Percentiles rank a stretch among this genome's conserved stretches.
Conservation (phyloP, 2,113 vertebrate species). For the Chelonoidis abingdonii region DNA sequence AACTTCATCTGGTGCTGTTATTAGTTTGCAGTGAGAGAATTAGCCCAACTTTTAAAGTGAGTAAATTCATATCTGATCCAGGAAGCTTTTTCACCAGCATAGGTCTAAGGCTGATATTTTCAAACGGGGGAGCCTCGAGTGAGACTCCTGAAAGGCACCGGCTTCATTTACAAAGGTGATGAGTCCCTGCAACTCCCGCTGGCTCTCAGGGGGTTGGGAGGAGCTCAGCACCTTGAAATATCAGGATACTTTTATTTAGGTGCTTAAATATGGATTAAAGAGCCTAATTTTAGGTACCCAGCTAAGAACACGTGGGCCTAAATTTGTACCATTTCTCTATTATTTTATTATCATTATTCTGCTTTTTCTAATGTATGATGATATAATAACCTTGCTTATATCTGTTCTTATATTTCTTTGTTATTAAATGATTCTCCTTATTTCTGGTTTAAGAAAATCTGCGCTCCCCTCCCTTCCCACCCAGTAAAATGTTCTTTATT, state of each 20-base stretch:
- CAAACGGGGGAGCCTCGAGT: background rate
- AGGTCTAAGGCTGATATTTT: background rate
- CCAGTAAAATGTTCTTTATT: background rate
- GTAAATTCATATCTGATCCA: fast-evolving
- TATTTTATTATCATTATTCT: background rate
- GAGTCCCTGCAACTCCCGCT: fast-evolving
- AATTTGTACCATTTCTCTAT: background rate
- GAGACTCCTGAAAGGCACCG: fast-evolving
- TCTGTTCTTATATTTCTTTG: background rate
- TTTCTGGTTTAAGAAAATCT: background rate
- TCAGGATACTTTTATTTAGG: background rate
- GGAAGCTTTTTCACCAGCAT: fast-evolving
- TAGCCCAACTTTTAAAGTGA: background rate
- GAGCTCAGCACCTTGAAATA: background rate
- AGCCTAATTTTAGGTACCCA: background rate
- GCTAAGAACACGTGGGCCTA: background rate
- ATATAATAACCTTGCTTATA: background rate
- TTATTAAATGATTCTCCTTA: background rate
- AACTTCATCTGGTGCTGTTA: background rate
- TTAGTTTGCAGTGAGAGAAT: background rate
- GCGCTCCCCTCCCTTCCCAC: background rate
- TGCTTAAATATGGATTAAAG: background rate
- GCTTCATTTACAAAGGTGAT: no score
- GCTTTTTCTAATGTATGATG: background rate
- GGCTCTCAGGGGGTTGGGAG: background rate